Evolutionary conservation across 2,113 vertebrate genomes (phyloP).

Genomic region (Myotis brandtii): DNA sequence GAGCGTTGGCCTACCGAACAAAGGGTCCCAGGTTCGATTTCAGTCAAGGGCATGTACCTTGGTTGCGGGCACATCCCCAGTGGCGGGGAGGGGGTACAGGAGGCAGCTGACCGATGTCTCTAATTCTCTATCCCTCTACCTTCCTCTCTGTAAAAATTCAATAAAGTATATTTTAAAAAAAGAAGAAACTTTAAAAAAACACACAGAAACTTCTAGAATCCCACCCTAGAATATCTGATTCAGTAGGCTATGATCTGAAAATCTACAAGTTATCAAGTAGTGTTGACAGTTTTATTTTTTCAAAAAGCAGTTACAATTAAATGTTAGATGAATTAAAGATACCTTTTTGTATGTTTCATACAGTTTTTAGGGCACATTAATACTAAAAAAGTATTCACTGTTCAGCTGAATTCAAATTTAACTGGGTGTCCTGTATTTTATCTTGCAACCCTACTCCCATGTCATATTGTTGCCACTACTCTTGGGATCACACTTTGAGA

Average conservation of each 20-base stretch:
- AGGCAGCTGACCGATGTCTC: no score
- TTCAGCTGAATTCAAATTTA: not conserved
- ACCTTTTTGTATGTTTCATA: not conserved
- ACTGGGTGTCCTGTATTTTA: not conserved
- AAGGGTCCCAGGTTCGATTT: no score
- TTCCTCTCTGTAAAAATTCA: no score
- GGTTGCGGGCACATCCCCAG: no score
- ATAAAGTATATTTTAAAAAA: no score
- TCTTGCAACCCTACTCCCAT: not conserved
- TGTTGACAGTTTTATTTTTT: not conserved
- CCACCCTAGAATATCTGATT: not conserved
- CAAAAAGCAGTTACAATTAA: not conserved
- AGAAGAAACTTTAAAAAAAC: no score
- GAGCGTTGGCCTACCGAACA: no score
- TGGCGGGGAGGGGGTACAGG: no score
- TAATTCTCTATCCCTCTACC: no score
- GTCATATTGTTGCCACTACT: not conserved
- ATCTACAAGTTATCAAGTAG: not conserved
- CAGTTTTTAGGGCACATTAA: not conserved
- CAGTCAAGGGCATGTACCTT: no score
- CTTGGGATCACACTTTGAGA: not conserved
- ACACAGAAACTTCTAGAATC: not conserved
- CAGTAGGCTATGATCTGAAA: not conserved
- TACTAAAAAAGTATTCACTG: not conserved
- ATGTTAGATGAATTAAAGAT: not conserved